Percentiles rank a stretch among this genome's conserved stretches.
Evolutionary conservation across 1,140 invertebrate species (phyloP).

Genomic region (Bombus pascuorum): DNA sequence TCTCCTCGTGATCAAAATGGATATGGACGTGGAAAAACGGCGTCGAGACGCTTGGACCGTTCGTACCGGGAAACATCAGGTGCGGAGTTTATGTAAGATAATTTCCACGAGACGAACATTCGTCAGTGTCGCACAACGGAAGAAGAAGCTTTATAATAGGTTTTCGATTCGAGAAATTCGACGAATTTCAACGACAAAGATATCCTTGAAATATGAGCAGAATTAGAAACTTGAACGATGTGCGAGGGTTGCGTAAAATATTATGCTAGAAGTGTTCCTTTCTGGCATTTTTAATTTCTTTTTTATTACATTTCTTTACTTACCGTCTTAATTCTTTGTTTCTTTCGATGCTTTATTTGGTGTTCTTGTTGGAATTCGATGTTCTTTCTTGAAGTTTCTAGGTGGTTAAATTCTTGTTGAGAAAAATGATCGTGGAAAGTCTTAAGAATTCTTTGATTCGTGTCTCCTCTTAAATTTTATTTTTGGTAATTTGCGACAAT

Average conservation of each 20-base stretch:
- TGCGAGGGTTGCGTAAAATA: not conserved
- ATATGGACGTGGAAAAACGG: slow-evolving; percentile 49
- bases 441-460: no score
- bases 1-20: slow-evolving; percentile 54
- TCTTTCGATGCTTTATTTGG: no score
- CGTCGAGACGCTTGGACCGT: slow-evolving; percentile 28
- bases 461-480: accelerated
- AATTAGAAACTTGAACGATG: not conserved
- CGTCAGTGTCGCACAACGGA: slow-evolving; percentile 56
- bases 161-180: not conserved
- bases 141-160: slow-evolving; percentile 43
- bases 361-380: no score
- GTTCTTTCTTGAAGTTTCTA: no score
- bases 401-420: no score
- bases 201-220: not conserved
- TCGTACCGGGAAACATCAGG: slow-evolving; percentile 54
- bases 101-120: slow-evolving; percentile 54
- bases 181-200: not conserved
- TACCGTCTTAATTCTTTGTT: no score
- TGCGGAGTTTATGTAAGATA: slow-evolving; percentile 59
- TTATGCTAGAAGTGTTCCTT: no score
- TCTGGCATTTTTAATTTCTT: no score
- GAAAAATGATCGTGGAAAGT: no score
- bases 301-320: no score
- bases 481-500: no score